A percentile compares a stretch with the other conserved stretches of the same genome.
Conservation (phyloP, 2,888 invertebrate species). For the Agrypnus murinus region DNA sequence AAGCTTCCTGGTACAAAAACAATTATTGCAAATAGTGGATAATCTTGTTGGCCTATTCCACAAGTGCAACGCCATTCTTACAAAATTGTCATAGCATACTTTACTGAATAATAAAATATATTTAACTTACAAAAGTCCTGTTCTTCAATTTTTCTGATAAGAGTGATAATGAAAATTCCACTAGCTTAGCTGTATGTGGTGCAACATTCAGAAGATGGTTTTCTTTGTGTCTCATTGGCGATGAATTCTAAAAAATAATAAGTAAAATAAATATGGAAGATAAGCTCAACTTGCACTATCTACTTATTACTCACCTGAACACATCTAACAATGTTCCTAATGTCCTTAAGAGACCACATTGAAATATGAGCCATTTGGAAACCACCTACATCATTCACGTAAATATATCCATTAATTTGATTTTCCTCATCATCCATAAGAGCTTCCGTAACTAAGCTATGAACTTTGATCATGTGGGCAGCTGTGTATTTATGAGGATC, state of each 20-base stretch:
- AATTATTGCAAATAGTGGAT: too few species aligned
- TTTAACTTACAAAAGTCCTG: slow-evolving; percentile 81
- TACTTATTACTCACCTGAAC: slow-evolving; percentile 80
- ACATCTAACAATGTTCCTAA: slow-evolving; percentile 84
- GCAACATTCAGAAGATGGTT: slow-evolving; percentile 92
- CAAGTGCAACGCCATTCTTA: too few species aligned
- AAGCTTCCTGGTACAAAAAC: too few species aligned
- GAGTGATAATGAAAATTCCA: slow-evolving; percentile 87
- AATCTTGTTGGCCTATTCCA: too few species aligned
- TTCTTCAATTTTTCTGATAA: slow-evolving; percentile 89
- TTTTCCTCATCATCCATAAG: slow-evolving; percentile 89
- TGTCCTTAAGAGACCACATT: slow-evolving; percentile 87
- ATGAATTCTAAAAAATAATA: slow-evolving; percentile 84
- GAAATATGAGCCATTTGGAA: slow-evolving; percentile 89
- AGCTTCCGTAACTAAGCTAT: slow-evolving; percentile 89
- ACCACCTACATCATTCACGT: slow-evolving; percentile 88
- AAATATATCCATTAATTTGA: slow-evolving; percentile 88
- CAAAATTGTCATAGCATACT: too few species aligned
- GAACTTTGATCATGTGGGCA: slow-evolving; percentile 88
- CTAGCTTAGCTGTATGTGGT: slow-evolving; percentile 84
- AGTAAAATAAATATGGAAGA: too few species aligned
- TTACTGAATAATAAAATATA: slow-evolving; percentile 50
- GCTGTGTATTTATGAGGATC: slow-evolving; percentile 76
- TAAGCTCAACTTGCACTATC: too few species aligned
- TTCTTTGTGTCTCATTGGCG: slow-evolving; percentile 93